Evolutionary conservation across 2,113 vertebrate genomes (phyloP).

Genomic region (Carettochelys insculpta): DNA sequence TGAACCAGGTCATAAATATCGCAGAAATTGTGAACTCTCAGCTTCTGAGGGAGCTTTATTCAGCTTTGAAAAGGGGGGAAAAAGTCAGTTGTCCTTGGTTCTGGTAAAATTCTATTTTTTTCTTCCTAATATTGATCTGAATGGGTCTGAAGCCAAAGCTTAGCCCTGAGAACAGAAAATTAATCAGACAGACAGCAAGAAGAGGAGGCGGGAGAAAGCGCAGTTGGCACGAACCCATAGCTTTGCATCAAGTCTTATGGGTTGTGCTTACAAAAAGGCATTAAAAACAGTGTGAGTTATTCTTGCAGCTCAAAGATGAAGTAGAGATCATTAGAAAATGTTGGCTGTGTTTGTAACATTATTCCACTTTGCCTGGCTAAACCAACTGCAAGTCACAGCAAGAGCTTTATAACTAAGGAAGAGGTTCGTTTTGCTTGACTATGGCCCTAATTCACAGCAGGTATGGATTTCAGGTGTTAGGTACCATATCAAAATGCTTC

Average conservation of each 20-base stretch:
- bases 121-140: accelerated
- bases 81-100: neutral
- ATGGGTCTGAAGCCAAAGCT: neutral
- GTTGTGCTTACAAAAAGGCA: neutral
- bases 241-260: neutral
- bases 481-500: neutral
- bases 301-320: neutral
- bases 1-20: slow-evolving; percentile 57
- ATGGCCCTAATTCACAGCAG: accelerated
- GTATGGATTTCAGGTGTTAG: neutral
- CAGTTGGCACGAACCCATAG: neutral
- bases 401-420: neutral
- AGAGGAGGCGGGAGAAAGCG: accelerated
- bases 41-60: slow-evolving; percentile 22
- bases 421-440: neutral
- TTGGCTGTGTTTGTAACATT: neutral
- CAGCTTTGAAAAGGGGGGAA: neutral
- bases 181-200: accelerated
- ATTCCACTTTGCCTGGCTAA: neutral
- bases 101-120: neutral
- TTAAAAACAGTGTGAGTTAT: neutral
- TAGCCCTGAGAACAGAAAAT: slow-evolving; percentile 3
- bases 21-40: slow-evolving; percentile 26
- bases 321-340: neutral
- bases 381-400: neutral